Base-by-base conservation (phyloP, 2,888 invertebrate species). In the Acleris sparsana region DNA sequence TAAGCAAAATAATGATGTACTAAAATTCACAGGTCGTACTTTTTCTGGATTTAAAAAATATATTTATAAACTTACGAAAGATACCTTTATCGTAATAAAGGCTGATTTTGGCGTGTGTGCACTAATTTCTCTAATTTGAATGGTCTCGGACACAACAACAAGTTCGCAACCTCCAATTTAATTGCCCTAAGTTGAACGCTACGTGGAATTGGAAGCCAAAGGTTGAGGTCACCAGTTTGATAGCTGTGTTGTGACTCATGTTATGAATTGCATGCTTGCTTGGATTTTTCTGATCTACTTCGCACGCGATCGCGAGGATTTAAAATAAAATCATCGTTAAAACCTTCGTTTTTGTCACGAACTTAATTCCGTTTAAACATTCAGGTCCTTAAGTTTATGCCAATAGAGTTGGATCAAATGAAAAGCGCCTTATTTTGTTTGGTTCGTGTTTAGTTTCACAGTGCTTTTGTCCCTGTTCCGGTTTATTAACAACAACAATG, bases 301-400 rank as follows among this genome's bases (percentile, higher is more conserved):
- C 39, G 57, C 76, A 77, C 74, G 77, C 77, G 70, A 77, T 64
- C 49, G 43, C 13, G 29, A 51, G 52, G 49, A 46, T 43, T 25
- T 20, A 55, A 56, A 69, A 68, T 68, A 66, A 53, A 70, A 71
- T 70, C 62, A 62, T 63, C 52, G 67, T 69, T 62, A 25, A 57
- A 70, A 62, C 69, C 70, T 68, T 72, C 69, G 65, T 61, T 70
- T 61, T 75, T 69, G 80, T 80, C 85, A 84, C 82, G 83, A 83
- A 83, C 52, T 71, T 60, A 49, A 61, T 80, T 80, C 74, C 72
- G 67, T 63, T 70, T 70, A 75, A 75, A 80, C 65, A 68, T 60
- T 62, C 63, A 59, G 61, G 57, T 49, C 64, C 20, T 22, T 53
- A 16, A 20, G 7, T 53, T 53, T 13, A 48, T 59, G n/a, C 5